Evolutionary conservation across 2,113 vertebrate genomes (phyloP).

Genomic region (Eulacestoma nigropectus): DNA sequence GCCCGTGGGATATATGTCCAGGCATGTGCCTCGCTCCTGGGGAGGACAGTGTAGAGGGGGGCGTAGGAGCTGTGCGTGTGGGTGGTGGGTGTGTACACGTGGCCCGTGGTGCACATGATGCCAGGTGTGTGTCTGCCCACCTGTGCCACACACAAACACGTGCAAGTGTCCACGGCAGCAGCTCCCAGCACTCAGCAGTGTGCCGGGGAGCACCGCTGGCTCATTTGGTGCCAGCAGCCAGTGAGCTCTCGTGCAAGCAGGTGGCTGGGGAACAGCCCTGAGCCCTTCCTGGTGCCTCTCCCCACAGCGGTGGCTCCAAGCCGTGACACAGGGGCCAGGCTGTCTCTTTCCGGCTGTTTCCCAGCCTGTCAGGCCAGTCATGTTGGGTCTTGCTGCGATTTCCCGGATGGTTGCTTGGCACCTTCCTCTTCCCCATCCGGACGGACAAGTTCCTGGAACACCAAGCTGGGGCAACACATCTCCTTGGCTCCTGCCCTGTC

Average conservation of each 20-base stretch:
- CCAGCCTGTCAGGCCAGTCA: constrained; percentile 42
- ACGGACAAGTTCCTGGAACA: constrained; percentile 43
- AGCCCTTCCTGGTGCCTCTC: constrained; percentile 36
- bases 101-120: accelerated
- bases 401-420: constrained; percentile 57
- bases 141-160: accelerated
- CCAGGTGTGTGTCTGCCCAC: not conserved
- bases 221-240: not conserved
- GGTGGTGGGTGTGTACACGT: not conserved
- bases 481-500: not conserved
- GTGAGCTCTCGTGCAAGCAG: not conserved
- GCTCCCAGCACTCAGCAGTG: accelerated
- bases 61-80: accelerated
- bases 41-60: not conserved
- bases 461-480: not conserved
- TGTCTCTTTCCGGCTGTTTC: constrained; percentile 50
- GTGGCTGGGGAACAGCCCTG: not conserved
- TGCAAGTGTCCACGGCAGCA: not conserved
- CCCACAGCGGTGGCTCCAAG: not conserved
- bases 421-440: constrained; percentile 34
- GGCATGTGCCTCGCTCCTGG: not conserved
- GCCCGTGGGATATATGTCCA: accelerated
- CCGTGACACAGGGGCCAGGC: not conserved
- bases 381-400: constrained; percentile 31
- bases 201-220: not conserved